Evolutionary conservation across 2,797 vertebrate species (phyloP), one percentile per base, ranked within the genome.

Genomic region (Pseudochromis fuscus): DNA sequence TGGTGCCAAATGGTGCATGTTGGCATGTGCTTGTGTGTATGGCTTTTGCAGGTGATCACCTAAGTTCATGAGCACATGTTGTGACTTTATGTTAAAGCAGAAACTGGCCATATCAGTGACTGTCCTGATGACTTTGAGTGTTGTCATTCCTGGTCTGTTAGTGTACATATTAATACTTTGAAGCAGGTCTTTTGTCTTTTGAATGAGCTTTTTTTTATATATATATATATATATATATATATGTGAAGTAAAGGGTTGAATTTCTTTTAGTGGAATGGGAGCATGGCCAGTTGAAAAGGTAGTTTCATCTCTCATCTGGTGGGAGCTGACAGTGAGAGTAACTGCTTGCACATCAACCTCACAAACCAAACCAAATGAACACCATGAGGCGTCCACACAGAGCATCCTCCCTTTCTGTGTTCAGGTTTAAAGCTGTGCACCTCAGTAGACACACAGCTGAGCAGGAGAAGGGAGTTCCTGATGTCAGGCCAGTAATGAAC

Each of bases 401-500:
- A 60, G 53, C 70, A 9, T 79, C 62, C 6, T 77, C 35, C 21
- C 37, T 27, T 68, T 46, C 27, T 57, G n/a, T 11, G 59, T 56
- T 11, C 44, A 51, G 25, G n/a, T 51, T 67, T 67, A 49, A 58
- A 57, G 25, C 49, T 52, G 31, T 27, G 33, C 27, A 18, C 65
- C 44, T 33, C 33, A 46, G 48, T 5, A 63, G 28, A 49, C 18
- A 24, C 40, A 52, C 44, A 46, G 42, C 58, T 19, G 23, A 60
- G 55, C 42, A 19, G 55, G 56, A 82, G 62, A 75, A 71, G 16
- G 24, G n/a, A 67, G 63, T 60, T 67, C 64, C 75, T 86, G 82
- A 83, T 84, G 78, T 81, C 61, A 69, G 81, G 84, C 77, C 87
- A 86, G 87, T 89, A 89, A 89, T 91, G 72, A 90, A 89, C 82